These are phyloP conservation scores for Dicentrarchus labrax DNA, from an alignment of 2,113 vertebrate genomes.

Conservation along the genomic window DNA sequence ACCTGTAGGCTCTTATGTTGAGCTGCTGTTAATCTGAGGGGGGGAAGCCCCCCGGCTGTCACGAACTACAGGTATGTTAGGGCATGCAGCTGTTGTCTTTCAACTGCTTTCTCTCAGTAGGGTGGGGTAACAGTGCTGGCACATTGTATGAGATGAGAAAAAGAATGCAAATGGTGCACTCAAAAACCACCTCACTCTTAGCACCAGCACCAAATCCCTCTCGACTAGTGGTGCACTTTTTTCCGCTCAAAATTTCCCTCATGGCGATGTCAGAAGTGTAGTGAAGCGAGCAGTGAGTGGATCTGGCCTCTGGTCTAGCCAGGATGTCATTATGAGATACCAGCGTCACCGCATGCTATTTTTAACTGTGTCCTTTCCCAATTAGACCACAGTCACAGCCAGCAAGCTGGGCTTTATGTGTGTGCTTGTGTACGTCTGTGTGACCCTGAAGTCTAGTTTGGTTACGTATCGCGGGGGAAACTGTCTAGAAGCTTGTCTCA, in stretches of 20 bases:
- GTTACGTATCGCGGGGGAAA: slow-evolving; percentile 16
- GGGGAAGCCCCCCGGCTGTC: background rate
- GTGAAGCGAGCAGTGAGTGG: slow-evolving; percentile 38
- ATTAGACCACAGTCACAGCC: slow-evolving; percentile 57
- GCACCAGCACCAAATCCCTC: slow-evolving; percentile 31
- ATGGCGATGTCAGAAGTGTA: slow-evolving; percentile 60
- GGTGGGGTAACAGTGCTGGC: slow-evolving; percentile 35
- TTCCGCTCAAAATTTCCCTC: slow-evolving; percentile 39
- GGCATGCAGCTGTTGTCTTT: slow-evolving; percentile 45
- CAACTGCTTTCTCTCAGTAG: slow-evolving; percentile 6
- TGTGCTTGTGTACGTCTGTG: slow-evolving; percentile 31
- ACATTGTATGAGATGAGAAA: slow-evolving; percentile 42
- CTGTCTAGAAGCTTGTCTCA: slow-evolving; percentile 60
- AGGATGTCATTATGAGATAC: slow-evolving; percentile 78
- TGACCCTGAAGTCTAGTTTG: slow-evolving; percentile 42
- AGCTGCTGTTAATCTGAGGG: slow-evolving; percentile 47
- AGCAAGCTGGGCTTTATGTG: slow-evolving; percentile 14
- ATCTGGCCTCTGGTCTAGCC: slow-evolving; percentile 61
- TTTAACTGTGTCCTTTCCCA: slow-evolving; percentile 70
- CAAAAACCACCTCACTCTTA: slow-evolving; percentile 33
- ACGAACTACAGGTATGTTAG: slow-evolving; percentile 43
- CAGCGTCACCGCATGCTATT: slow-evolving; percentile 74
- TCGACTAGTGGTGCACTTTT: slow-evolving; percentile 34
- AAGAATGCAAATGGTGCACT: slow-evolving; percentile 25
- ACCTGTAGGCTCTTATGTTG: slow-evolving; percentile 55